Evolutionary conservation across 2,113 vertebrate genomes (phyloP).

Genomic region (Pygathrix nemaeus): DNA sequence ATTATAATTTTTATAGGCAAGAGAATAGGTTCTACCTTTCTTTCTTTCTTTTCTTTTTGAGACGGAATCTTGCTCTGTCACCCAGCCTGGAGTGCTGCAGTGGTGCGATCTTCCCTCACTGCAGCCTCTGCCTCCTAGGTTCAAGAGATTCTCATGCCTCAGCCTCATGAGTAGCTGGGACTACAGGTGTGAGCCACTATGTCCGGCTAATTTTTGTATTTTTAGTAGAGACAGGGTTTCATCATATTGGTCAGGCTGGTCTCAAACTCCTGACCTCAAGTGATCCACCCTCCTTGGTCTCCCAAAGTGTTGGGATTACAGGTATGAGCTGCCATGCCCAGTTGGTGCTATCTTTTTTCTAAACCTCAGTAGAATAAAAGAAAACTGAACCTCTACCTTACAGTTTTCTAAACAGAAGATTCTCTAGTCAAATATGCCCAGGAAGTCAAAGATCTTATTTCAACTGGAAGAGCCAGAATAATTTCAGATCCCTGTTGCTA

Average conservation of each 20-base stretch:
- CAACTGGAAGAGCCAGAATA: background rate
- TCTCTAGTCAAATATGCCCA: background rate
- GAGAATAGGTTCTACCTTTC: background rate
- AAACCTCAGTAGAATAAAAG: background rate
- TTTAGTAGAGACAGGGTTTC: background rate
- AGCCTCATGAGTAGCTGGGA: background rate
- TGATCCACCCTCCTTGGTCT: background rate
- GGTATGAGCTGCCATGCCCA: background rate
- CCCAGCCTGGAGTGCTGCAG: background rate
- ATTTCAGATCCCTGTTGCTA: background rate
- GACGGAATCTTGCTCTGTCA: background rate
- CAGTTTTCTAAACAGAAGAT: background rate
- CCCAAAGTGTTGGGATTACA: background rate
- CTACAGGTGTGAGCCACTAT: background rate
- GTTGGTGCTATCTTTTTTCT: background rate
- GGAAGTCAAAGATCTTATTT: conserved; percentile 1
- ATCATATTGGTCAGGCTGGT: background rate
- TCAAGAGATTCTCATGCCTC: background rate
- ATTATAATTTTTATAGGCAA: background rate
- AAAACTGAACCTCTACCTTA: background rate
- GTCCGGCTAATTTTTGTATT: background rate
- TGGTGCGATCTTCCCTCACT: background rate
- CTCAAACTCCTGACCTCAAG: background rate
- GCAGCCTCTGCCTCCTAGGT: background rate
- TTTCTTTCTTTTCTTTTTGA: background rate